A percentile compares a stretch with the other conserved stretches of the same genome.
Conservation (phyloP, 2,888 invertebrate genomes). For the Napeogenes inachia region DNA sequence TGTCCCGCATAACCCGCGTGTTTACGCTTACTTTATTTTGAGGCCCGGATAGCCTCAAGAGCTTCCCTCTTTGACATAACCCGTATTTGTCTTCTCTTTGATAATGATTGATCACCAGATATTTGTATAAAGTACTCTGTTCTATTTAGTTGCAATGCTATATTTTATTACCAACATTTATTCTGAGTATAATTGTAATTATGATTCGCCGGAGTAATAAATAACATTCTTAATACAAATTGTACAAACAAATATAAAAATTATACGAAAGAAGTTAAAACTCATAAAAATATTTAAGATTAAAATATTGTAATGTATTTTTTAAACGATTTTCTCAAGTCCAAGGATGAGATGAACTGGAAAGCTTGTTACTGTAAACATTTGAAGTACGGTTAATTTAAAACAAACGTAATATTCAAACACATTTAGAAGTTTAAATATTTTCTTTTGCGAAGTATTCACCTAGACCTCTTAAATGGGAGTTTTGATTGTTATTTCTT, state of each 20-base stretch:
- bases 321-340: constrained; percentile 12
- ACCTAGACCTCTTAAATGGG: not conserved
- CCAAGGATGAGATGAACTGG: constrained; percentile 20
- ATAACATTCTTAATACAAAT: no score
- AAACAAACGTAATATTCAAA: constrained; percentile 4
- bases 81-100: not conserved
- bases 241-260: no score
- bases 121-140: not conserved
- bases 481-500: no score
- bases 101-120: not conserved
- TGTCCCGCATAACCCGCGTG: no score
- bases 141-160: no score
- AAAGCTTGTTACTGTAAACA: constrained; percentile 27
- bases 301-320: constrained; percentile 3
- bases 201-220: no score
- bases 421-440: constrained; percentile 5
- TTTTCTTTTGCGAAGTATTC: constrained; percentile 10
- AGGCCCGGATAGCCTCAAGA: no score
- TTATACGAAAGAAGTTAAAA: no score
- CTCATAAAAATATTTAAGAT: not conserved
- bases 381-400: constrained; percentile 24
- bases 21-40: no score
- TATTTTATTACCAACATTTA: no score
- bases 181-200: no score
- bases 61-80: not conserved